Conservation (phyloP, 2,888 invertebrate species). For the Cephus pulcher region DNA sequence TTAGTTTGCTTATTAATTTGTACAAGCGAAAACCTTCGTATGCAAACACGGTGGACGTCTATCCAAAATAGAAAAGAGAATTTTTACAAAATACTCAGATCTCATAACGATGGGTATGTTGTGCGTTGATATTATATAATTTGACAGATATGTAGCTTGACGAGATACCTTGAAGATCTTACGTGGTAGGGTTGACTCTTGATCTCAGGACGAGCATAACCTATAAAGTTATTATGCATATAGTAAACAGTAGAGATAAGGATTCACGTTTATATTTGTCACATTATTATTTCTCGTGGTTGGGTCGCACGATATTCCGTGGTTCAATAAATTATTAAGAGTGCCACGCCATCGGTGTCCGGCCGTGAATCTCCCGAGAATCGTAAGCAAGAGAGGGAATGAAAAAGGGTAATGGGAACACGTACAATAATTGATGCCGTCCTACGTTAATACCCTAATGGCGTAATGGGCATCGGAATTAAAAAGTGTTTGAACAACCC, state of each 20-base stretch:
- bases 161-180: neutral
- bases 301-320: neutral
- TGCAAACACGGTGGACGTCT: neutral
- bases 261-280: neutral
- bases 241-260: neutral
- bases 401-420: neutral
- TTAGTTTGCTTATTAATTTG: neutral
- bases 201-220: neutral
- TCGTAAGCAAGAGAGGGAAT: no score
- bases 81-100: neutral
- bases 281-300: neutral
- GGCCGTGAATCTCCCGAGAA: conserved; percentile 6
- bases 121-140: neutral
- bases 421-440: conserved; percentile 8
- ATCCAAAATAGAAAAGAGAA: neutral
- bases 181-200: neutral
- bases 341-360: neutral
- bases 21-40: neutral
- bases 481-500: conserved; percentile 11
- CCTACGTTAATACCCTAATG: conserved; percentile 10
- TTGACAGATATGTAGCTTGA: neutral
- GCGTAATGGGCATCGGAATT: conserved; percentile 4
- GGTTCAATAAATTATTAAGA: conserved; percentile 5
- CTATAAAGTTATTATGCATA: neutral
- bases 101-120: neutral